These are phyloP conservation scores for Drymonia ruficornis DNA, from an alignment of 2,888 invertebrate genomes.

Conservation along the genomic window DNA sequence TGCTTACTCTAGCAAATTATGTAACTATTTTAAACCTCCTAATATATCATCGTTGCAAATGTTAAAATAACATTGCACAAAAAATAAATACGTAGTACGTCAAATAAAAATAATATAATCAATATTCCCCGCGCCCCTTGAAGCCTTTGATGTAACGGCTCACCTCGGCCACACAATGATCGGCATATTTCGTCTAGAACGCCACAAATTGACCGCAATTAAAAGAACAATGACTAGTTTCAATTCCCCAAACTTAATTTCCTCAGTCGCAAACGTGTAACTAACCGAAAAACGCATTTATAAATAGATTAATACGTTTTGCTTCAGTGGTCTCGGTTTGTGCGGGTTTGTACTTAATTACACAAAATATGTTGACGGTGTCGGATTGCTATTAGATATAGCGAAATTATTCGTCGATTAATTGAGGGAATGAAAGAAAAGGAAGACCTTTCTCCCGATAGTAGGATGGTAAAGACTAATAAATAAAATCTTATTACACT, in stretches of 20 bases:
- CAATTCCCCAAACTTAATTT: conserved; percentile 83
- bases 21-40: background rate
- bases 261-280: conserved; percentile 73
- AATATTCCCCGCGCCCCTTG: conserved; percentile 32
- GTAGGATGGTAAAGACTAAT: too few species aligned
- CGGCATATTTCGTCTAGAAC: conserved; percentile 80
- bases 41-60: background rate
- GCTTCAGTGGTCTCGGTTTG: conserved; percentile 36
- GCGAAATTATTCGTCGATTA: conserved; percentile 7
- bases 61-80: too few species aligned
- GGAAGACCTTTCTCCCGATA: too few species aligned
- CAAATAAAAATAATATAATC: conserved; percentile 34
- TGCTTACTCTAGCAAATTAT: background rate
- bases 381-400: conserved; percentile 2
- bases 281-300: conserved; percentile 72
- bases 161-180: conserved; percentile 68
- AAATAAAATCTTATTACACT: too few species aligned
- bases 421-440: background rate
- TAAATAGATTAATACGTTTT: conserved; percentile 47
- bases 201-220: conserved; percentile 81
- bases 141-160: conserved; percentile 42
- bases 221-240: conserved; percentile 83
- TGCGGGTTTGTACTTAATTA: conserved; percentile 30
- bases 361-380: conserved; percentile 27
- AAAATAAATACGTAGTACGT: too few species aligned